phyloP scores from a whole-genome alignment of 2,888 invertebrate species.

The Hermaeophaga mercurialis region DNA sequence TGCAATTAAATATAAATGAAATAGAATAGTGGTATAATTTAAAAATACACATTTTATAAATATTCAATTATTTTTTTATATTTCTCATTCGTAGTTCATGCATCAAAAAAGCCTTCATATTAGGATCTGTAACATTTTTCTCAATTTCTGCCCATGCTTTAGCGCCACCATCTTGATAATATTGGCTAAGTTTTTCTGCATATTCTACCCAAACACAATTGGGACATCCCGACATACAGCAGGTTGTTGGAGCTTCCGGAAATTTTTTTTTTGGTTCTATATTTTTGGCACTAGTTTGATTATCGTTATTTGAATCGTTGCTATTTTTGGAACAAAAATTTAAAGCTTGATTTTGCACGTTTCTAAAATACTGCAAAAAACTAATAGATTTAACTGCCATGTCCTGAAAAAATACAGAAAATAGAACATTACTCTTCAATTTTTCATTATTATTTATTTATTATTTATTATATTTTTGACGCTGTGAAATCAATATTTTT shows the following conservation, averaged over 20 bases:
- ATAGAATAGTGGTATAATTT: too few relatives aligned
- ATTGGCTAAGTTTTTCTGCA: slow-evolving; percentile 73
- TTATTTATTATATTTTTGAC: too few relatives aligned
- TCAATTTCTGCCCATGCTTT: slow-evolving; percentile 73
- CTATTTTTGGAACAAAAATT: background rate
- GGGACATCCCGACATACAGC: slow-evolving; percentile 90
- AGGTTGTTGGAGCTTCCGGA: slow-evolving; percentile 78
- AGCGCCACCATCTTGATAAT: slow-evolving; percentile 67
- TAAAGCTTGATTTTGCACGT: background rate
- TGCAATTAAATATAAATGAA: too few relatives aligned
- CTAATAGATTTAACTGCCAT: background rate
- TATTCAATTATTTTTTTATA: slow-evolving; percentile 29
- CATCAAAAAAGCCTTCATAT: slow-evolving; percentile 79
- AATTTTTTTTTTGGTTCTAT: slow-evolving; percentile 35
- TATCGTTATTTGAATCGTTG: background rate
- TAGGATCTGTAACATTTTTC: slow-evolving; percentile 77
- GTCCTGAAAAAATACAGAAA: background rate
- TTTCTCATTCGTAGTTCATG: slow-evolving; percentile 69
- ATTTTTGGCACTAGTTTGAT: background rate
- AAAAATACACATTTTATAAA: too few relatives aligned
- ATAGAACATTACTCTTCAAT: too few relatives aligned
- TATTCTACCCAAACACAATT: slow-evolving; percentile 94
- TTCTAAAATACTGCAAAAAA: background rate
- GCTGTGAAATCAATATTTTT: too few relatives aligned
- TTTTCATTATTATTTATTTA: too few relatives aligned